phyloP scores from a whole-genome alignment of 2,888 invertebrate genomes.

The Hermodice carunculata region DNA sequence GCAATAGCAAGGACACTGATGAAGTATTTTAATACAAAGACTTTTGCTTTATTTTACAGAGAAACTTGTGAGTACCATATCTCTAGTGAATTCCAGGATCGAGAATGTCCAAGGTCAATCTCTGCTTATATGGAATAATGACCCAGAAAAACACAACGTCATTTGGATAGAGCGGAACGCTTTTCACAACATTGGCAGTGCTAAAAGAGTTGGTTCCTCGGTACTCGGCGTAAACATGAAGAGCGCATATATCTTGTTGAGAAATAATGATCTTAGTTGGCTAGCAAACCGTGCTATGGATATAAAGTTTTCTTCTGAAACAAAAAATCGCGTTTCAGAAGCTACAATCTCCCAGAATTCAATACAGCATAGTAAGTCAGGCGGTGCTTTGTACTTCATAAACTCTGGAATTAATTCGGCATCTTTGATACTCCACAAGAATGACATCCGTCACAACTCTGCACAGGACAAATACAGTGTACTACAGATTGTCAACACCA shows the following conservation, averaged over 20 bases:
- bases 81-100: background rate
- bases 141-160: constrained; percentile 11
- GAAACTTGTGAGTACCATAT: constrained; percentile 11
- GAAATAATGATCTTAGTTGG: background rate
- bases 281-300: background rate
- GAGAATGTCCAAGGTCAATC: background rate
- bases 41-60: too few relatives aligned
- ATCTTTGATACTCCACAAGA: background rate
- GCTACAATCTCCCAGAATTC: constrained; percentile 2
- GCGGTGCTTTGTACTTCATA: background rate
- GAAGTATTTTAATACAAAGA: too few relatives aligned
- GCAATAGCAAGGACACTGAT: too few relatives aligned
- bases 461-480: background rate
- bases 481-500: background rate
- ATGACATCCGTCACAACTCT: background rate
- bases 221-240: background rate
- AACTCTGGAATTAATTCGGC: background rate
- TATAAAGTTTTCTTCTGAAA: background rate
- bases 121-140: background rate
- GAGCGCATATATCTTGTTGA: constrained; percentile 9
- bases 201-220: background rate
- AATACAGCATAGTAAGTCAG: background rate
- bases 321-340: background rate
- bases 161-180: constrained; percentile 6
- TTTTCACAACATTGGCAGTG: background rate